Conservation (phyloP, 2,113 vertebrate genomes). For the Callopanchax toddi region DNA sequence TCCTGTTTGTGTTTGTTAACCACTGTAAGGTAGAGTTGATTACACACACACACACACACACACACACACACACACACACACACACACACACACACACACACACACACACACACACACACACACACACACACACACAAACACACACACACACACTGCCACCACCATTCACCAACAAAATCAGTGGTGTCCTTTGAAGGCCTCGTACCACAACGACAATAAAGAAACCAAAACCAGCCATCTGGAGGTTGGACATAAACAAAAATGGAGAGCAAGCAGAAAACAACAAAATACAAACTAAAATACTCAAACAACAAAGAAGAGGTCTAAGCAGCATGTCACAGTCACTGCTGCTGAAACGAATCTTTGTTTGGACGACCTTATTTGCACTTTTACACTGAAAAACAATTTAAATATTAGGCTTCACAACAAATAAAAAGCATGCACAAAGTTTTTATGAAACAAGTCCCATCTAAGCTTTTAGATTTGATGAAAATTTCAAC, state of each 20-base stretch:
- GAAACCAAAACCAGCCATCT: slow-evolving; percentile 10
- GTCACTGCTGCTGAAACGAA: too few species aligned
- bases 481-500: too few species aligned
- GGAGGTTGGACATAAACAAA: slow-evolving; percentile 33
- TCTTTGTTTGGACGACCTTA: too few species aligned
- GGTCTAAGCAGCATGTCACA: too few species aligned
- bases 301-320: slow-evolving; percentile 1
- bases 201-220: slow-evolving; percentile 24
- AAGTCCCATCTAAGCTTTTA: too few species aligned
- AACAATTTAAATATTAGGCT: too few species aligned
- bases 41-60: slow-evolving; percentile 28
- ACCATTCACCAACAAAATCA: slow-evolving; percentile 44
- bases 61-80: slow-evolving; percentile 22
- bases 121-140: slow-evolving; percentile 11
- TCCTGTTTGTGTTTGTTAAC: slow-evolving; percentile 51
- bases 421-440: too few species aligned
- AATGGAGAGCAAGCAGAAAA: slow-evolving; percentile 4
- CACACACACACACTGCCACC: background rate
- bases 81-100: slow-evolving; percentile 7
- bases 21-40: slow-evolving; percentile 53
- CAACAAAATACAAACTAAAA: slow-evolving; percentile 1
- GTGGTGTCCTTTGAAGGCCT: slow-evolving; percentile 28
- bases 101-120: slow-evolving; percentile 20
- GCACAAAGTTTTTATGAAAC: too few species aligned
- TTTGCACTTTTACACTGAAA: too few species aligned